These are phyloP conservation scores for Mirza zaza DNA, from an alignment of 2,113 vertebrate species.

Conservation along the genomic window DNA sequence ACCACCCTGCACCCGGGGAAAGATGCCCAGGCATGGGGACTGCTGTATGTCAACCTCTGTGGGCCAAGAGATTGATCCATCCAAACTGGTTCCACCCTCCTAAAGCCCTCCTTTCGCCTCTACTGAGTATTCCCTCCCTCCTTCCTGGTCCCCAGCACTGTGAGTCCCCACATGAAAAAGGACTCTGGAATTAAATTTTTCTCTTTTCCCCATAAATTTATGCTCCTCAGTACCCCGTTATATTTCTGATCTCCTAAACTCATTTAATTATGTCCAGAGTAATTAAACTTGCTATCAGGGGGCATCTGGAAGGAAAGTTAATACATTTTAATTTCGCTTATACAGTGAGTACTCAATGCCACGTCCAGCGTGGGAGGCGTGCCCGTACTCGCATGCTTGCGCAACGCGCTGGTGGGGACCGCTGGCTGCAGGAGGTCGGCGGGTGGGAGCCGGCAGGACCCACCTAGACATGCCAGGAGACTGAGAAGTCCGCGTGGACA, in stretches of 20 bases:
- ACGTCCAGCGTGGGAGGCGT: not conserved
- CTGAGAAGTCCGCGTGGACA: not conserved
- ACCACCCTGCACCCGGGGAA: not conserved
- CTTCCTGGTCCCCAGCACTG: not conserved
- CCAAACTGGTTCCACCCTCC: not conserved
- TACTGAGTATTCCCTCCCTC: not conserved
- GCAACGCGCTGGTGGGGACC: not conserved
- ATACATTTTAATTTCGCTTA: conserved; percentile 79
- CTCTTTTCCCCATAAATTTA: conserved; percentile 63
- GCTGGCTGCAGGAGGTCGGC: not conserved
- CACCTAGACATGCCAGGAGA: not conserved
- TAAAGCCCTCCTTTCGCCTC: not conserved
- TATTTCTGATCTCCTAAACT: conserved; percentile 78
- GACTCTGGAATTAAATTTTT: conserved; percentile 59
- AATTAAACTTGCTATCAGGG: conserved; percentile 81
- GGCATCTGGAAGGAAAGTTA: conserved; percentile 79
- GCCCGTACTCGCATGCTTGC: conserved; percentile 26
- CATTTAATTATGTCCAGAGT: conserved; percentile 81
- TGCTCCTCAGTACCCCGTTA: conserved; percentile 57
- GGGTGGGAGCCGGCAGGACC: not conserved
- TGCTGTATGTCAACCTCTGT: not conserved
- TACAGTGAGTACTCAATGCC: conserved; percentile 64
- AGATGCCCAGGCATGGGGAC: not conserved
- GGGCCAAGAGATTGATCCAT: not conserved
- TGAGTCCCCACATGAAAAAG: conserved; percentile 29